phyloP scores from a whole-genome alignment of 2,113 vertebrate genomes.

The Sturnus vulgaris region DNA sequence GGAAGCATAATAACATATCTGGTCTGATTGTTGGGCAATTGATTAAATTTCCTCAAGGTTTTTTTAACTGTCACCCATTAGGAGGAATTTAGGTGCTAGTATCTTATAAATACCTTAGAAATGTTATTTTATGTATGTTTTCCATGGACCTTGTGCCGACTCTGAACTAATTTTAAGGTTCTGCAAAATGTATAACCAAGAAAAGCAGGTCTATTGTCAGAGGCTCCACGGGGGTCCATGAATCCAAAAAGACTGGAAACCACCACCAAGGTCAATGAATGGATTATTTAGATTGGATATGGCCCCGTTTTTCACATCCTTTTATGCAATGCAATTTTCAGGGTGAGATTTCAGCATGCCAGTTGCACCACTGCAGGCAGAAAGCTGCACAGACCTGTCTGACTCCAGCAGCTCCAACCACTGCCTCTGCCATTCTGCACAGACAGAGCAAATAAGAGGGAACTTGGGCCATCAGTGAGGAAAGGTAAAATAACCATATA shows the following conservation, averaged over 20 bases:
- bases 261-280: not conserved
- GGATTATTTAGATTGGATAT: conserved; percentile 13
- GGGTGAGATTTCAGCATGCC: not conserved
- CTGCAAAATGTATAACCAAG: not conserved
- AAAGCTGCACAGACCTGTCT: not conserved
- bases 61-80: not conserved
- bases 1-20: not conserved
- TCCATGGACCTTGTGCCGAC: not conserved
- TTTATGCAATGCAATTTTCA: not conserved
- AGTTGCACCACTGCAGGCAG: not conserved
- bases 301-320: not conserved
- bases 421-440: not conserved
- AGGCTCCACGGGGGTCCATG: not conserved
- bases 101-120: not conserved
- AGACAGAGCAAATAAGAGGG: not conserved
- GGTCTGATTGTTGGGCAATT: not conserved
- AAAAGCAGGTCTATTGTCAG: not conserved
- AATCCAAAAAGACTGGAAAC: not conserved
- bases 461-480: conserved; percentile 2
- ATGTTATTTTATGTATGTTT: not conserved
- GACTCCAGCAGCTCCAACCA: not conserved
- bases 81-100: not conserved
- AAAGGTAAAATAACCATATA: conserved; percentile 45
- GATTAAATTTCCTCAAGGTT: not conserved
- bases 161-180: not conserved